Conservation (phyloP, 2,797 vertebrate species). For the Centropyge bicolor region DNA sequence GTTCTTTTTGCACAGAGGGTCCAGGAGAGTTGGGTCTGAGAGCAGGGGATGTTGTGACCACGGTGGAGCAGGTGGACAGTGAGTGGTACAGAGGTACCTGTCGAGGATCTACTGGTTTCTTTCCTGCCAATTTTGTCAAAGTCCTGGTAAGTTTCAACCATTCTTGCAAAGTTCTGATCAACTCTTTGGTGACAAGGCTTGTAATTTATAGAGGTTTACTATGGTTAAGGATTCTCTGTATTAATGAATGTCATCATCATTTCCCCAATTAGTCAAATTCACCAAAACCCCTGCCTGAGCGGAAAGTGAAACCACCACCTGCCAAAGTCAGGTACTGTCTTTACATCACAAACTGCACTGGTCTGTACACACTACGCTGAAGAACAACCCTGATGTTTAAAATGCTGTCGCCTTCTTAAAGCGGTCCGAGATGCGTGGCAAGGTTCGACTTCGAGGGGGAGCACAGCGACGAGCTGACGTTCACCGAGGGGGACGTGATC, state of each 20-base stretch:
- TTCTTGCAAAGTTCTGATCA: neutral
- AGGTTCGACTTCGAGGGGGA: slow-evolving; percentile 95
- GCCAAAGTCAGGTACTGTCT: slow-evolving; percentile 74
- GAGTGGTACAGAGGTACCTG: slow-evolving; percentile 95
- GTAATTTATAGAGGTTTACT: neutral
- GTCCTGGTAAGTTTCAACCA: slow-evolving; percentile 76
- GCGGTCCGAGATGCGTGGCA: slow-evolving; percentile 91
- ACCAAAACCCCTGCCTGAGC: slow-evolving; percentile 58
- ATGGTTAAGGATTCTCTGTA: neutral
- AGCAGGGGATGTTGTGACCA: slow-evolving; percentile 90
- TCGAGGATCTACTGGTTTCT: slow-evolving; percentile 88
- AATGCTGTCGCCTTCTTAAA: slow-evolving; percentile 61
- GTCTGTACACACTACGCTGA: neutral
- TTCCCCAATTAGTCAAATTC: slow-evolving; percentile 67
- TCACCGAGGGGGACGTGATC: slow-evolving; percentile 94
- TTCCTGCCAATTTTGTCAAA: slow-evolving; percentile 91
- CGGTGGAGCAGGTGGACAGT: slow-evolving; percentile 90
- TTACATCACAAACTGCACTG: neutral
- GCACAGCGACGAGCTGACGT: slow-evolving; percentile 91
- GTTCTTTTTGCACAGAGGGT: slow-evolving; percentile 84
- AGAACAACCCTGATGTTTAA: slow-evolving; percentile 1
- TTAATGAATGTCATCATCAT: neutral
- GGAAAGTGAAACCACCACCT: slow-evolving; percentile 54
- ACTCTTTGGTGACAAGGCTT: neutral
- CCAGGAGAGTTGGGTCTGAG: slow-evolving; percentile 90